Conservation (phyloP, 2,113 vertebrate genomes). For the Vimba vimba region DNA sequence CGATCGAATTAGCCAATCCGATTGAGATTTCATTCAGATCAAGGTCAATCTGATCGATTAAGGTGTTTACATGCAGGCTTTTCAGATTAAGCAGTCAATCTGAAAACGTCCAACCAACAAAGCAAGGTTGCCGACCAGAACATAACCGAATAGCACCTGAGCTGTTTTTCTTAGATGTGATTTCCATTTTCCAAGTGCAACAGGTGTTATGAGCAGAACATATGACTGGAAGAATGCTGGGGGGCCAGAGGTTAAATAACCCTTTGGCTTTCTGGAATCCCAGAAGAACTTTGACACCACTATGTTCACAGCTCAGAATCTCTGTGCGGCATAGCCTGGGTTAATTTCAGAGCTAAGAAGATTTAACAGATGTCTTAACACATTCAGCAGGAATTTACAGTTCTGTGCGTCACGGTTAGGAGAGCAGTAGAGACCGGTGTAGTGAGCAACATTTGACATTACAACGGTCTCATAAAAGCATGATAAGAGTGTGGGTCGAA, state of each 20-base stretch:
- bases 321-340: not conserved
- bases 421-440: not conserved
- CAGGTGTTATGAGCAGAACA: not conserved
- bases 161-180: not conserved
- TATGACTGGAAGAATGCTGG: not conserved
- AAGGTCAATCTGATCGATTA: too few species aligned
- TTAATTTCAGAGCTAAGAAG: not conserved
- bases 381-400: conserved; percentile 10
- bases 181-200: not conserved
- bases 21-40: too few species aligned
- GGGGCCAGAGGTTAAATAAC: conserved; percentile 26
- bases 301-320: not conserved
- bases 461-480: conserved; percentile 20
- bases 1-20: too few species aligned
- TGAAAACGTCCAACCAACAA: not conserved
- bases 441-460: conserved; percentile 28
- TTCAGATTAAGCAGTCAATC: too few species aligned
- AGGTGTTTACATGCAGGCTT: too few species aligned
- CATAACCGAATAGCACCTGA: not conserved
- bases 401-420: not conserved
- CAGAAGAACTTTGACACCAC: conserved; percentile 4
- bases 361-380: conserved; percentile 30
- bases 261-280: conserved; percentile 13
- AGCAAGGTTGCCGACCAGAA: not conserved
- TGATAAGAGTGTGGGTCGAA: conserved; percentile 39